These are phyloP conservation scores for Donacobius atricapilla DNA, from an alignment of 2,113 vertebrate species.

Conservation along the genomic window DNA sequence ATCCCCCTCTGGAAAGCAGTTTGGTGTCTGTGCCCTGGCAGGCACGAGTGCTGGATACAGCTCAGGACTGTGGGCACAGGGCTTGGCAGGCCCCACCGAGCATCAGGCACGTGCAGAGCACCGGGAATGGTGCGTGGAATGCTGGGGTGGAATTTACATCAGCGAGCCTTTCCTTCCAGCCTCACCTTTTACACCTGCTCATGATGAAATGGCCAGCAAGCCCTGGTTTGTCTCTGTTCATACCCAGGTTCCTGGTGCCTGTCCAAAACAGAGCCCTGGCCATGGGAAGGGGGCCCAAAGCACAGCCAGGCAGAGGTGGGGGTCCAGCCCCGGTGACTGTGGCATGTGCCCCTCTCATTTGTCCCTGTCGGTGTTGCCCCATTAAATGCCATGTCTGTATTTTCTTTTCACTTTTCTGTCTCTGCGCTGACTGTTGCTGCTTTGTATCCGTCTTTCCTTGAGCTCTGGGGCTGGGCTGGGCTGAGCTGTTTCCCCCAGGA, in stretches of 20 bases:
- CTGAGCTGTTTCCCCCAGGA: neutral
- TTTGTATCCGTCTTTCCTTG: neutral
- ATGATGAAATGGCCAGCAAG: neutral
- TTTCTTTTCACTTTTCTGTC: constrained; percentile 35
- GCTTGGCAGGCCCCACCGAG: neutral
- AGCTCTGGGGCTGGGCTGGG: constrained; percentile 23
- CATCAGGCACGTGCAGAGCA: fast-evolving
- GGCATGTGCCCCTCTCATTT: neutral
- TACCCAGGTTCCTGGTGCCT: neutral
- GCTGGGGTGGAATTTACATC: neutral
- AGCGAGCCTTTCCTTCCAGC: fast-evolving
- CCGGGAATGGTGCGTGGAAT: fast-evolving
- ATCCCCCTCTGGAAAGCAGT: neutral
- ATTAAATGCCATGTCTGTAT: constrained; percentile 62
- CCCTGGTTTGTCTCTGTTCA: neutral
- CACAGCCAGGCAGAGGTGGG: neutral
- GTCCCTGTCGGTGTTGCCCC: constrained; percentile 37
- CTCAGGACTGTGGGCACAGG: fast-evolving
- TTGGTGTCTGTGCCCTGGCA: neutral
- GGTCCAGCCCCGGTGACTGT: neutral
- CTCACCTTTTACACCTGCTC: neutral
- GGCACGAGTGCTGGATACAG: fast-evolving
- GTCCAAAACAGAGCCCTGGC: neutral
- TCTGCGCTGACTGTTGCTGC: neutral
- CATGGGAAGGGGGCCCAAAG: neutral